These are phyloP conservation scores for Drosophila nikananu DNA, from an alignment of 1,140 invertebrate genomes.

Conservation along the genomic window DNA sequence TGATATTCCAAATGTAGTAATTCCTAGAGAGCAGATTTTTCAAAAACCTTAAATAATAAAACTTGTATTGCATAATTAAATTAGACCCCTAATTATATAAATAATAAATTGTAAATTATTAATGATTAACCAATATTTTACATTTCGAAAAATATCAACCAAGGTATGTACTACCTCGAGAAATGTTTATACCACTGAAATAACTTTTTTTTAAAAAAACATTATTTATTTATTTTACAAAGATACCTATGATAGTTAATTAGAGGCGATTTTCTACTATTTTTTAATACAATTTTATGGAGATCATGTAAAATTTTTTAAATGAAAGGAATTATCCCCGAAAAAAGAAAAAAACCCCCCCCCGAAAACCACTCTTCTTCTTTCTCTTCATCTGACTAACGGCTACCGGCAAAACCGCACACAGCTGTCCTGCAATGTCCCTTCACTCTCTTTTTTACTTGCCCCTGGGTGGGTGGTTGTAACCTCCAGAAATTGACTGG, in stretches of 20 bases:
- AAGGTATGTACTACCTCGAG: too few species aligned
- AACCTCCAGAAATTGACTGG: constrained; percentile 9
- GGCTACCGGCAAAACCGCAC: constrained; percentile 62
- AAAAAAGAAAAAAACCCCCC: neutral
- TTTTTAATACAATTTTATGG: neutral
- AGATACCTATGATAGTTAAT: neutral
- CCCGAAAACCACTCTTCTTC: neutral
- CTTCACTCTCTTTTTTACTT: constrained; percentile 10
- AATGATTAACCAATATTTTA: too few species aligned
- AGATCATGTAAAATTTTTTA: constrained; percentile 14
- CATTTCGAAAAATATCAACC: too few species aligned
- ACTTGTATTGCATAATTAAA: neutral
- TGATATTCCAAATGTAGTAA: neutral
- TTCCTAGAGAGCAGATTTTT: neutral
- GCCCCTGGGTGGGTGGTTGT: neutral
- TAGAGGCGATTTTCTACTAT: neutral
- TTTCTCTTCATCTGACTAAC: constrained; percentile 40
- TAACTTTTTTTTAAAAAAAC: neutral
- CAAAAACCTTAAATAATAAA: too few species aligned
- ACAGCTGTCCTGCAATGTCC: constrained; percentile 59
- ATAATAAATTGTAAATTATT: neutral
- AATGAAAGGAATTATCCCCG: neutral
- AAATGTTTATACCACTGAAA: neutral
- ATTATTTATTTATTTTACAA: neutral
- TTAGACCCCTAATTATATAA: neutral